Base-by-base conservation (phyloP, 2,888 invertebrate species). In the Gymnosoma rotundatum region DNA sequence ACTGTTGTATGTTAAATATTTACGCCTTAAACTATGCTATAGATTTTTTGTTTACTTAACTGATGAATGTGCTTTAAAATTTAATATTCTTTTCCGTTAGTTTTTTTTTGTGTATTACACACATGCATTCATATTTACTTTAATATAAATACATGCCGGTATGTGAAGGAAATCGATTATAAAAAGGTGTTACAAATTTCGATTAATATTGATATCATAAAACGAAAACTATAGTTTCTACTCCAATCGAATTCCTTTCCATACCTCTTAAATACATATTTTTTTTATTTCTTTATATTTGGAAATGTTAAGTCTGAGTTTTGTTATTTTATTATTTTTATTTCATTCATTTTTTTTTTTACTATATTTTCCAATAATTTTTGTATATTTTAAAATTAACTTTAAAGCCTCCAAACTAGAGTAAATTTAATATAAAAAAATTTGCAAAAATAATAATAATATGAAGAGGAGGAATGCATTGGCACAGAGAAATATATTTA, bases 241-340 rank as follows among this genome's bases (percentile, higher is more conserved):
- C 4, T 25, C 25, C 25, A 5, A 32, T 32, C 32, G 32, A 0
- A 7, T 32, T 32, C 32, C 32, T 0, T 2, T 5, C 8, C 32
- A 32, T 32, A 32, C 32, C 32, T 32, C 4, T 32, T 32, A 32
- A 32, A 32, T 5, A 32, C 32, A n/a, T 70, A 36, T 32, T 60
- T 64, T 36, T 42, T 45, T 50, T 78, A 56, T 63, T 70, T 20
- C 52, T 64, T 54, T 54, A 9, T 58, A 42, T 76, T 79, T 79
- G 25, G 52, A 72, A 80, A 83, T 76, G 50, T 54, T 67, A 83
- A 83, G 83, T 83, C 83, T 83, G 83, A 83, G 70, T 83, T 60
- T 52, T 64, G 14, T 78, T 74, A 61, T 61, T 63, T 54, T 61
- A 50, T 50, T 45, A 48, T 69, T 61, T 74, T 64, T 38, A 25